Evolutionary conservation across 2,888 invertebrate genomes (phyloP).

Genomic region (Xestia rhomboidea): DNA sequence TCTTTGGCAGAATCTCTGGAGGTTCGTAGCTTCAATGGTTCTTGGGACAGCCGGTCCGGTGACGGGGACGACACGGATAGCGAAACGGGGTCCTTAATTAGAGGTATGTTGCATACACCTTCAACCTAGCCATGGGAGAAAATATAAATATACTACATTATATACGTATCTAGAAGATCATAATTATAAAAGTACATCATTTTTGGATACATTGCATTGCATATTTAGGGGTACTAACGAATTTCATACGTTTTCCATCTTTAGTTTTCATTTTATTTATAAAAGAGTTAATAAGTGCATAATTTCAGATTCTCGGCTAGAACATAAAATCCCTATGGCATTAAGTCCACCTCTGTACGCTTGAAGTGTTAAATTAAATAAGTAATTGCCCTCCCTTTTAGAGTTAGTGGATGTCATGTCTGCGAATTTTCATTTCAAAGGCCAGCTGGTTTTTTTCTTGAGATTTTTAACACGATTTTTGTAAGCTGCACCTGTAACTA

Average conservation of each 20-base stretch:
- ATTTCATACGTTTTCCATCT: neutral
- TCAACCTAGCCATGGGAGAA: neutral
- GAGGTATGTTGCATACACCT: constrained; percentile 73
- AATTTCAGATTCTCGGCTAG: too few species aligned
- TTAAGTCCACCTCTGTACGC: too few species aligned
- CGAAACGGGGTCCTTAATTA: constrained; percentile 77
- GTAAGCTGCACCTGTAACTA: too few species aligned
- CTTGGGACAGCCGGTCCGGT: constrained; percentile 81
- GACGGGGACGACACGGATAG: constrained; percentile 81
- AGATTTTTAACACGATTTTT: neutral
- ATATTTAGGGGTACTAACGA: neutral
- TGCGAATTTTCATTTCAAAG: neutral
- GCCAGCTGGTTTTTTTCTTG: neutral
- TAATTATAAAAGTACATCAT: neutral
- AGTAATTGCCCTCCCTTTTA: too few species aligned
- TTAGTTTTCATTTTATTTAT: too few species aligned
- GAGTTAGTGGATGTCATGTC: neutral
- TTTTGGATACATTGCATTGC: neutral
- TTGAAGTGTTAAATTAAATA: too few species aligned
- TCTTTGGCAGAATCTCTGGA: constrained; percentile 76
- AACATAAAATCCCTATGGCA: too few species aligned
- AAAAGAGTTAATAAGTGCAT: too few species aligned
- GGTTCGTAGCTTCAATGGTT: constrained; percentile 81
- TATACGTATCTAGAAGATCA: neutral
- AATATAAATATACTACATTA: neutral